These are phyloP conservation scores for Sympetrum striolatum DNA, from an alignment of 2,888 invertebrate species.

Conservation along the genomic window DNA sequence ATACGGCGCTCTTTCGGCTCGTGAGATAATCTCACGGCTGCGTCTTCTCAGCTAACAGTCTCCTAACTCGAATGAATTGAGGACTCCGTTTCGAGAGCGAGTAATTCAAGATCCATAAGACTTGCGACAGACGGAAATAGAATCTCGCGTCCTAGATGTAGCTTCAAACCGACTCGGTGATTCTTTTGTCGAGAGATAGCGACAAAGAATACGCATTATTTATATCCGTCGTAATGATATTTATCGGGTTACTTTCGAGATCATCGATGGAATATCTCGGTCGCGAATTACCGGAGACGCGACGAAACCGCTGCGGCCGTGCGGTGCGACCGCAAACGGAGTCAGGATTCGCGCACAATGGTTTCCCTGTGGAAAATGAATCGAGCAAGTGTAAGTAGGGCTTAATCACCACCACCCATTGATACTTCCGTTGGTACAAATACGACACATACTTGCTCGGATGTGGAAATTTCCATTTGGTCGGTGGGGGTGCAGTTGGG, in stretches of 20 bases:
- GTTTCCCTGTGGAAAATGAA: background rate
- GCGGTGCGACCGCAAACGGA: too few relatives aligned
- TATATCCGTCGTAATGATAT: background rate
- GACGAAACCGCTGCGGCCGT: too few relatives aligned
- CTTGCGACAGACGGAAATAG: conserved; percentile 18
- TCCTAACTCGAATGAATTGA: background rate
- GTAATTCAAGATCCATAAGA: conserved; percentile 27
- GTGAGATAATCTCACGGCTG: conserved; percentile 29
- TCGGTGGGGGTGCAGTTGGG: background rate
- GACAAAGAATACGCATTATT: background rate
- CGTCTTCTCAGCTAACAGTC: background rate
- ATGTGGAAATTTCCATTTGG: too few relatives aligned
- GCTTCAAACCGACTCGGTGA: background rate
- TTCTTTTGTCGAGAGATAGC: background rate
- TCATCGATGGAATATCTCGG: background rate
- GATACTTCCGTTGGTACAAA: too few relatives aligned
- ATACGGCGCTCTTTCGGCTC: background rate
- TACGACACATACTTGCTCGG: too few relatives aligned
- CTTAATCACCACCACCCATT: too few relatives aligned
- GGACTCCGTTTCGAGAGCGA: background rate
- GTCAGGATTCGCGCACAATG: too few relatives aligned
- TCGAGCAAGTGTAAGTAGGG: too few relatives aligned
- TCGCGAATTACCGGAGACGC: background rate
- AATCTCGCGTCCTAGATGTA: conserved; percentile 22
- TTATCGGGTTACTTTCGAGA: background rate